Base-by-base conservation (phyloP, 2,113 vertebrate species). In the Scytalopus superciliaris region DNA sequence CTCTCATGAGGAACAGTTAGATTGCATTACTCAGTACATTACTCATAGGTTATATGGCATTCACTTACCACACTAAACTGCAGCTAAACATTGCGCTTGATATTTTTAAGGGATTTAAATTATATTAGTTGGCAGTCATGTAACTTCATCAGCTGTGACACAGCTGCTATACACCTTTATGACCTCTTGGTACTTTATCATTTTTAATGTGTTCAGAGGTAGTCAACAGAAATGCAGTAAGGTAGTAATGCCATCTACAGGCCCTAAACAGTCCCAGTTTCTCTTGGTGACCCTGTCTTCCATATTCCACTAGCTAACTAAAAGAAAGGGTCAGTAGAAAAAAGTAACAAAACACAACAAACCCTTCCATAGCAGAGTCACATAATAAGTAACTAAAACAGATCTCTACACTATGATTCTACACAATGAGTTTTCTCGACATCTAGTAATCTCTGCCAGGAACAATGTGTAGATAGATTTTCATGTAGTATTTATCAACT, bases 161-260 rank as follows among this genome's bases (percentile, higher is more conserved):
- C 25, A 74, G 63, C 49, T 95, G 60, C 56, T 53, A 1, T 47
- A 31, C 22, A 87, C 83, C 79, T 95, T 89, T 85, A 47, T 86
- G 87, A 95, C 93, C 73, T 68, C 64, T 81, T 86, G 42, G 47
- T 75, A 63, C 68, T 89, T 86, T 42, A 30, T 60, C 56, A 75
- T 84, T 89, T 90, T 94, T 73, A 49, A 81, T 68, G 39, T 72
- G 33, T 81, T 79, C 85, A 72, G n/a, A 93, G 63, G n/a, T 21
- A 81, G 64, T 64, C 64, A 64, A 52, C 53, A 81, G 39, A 90
- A 92, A 96, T 84, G 82, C 12, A 62, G 72, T 55, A 63, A 94
- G 94, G 78, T 60, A 93, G 56, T 90, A 96, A 96, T 95, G 96
- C 94, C 94, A 95, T 80, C 95, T 97, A 96, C 94, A 96, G 95